Evolutionary conservation across 1,140 invertebrate species (phyloP).

Genomic region (Gonatopus flavifemur): DNA sequence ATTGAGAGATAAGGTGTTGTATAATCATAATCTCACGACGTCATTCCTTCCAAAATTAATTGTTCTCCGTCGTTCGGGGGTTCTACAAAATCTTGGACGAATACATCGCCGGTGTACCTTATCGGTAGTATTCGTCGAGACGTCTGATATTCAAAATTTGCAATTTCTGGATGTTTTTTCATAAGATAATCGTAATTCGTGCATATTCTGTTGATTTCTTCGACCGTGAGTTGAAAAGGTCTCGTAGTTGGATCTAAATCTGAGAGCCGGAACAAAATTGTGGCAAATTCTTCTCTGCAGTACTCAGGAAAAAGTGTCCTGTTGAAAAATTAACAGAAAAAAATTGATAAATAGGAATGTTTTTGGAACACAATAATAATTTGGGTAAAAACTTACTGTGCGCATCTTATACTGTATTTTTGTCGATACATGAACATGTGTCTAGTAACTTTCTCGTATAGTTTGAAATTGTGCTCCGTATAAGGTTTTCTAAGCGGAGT

Average conservation of each 20-base stretch:
- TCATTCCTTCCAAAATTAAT: no score
- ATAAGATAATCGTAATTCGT: conserved; percentile 76
- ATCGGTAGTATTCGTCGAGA: conserved; percentile 50
- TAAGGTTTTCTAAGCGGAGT: conserved; percentile 76
- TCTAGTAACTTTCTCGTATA: conserved; percentile 89
- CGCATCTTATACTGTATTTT: conserved; percentile 75
- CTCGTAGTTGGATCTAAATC: conserved; percentile 71
- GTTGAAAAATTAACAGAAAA: conserved; percentile 23
- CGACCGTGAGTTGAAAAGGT: conserved; percentile 73
- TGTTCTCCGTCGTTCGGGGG: no score
- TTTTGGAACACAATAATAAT: not conserved
- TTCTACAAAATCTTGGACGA: conserved; percentile 11
- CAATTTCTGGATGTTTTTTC: conserved; percentile 69
- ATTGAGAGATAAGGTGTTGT: no score
- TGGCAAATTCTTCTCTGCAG: conserved; percentile 65
- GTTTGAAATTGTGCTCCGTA: conserved; percentile 72
- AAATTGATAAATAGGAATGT: conserved; percentile 1
- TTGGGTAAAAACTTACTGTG: conserved; percentile 53
- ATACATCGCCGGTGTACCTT: conserved; percentile 8
- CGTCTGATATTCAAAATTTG: conserved; percentile 70
- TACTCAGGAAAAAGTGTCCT: conserved; percentile 78
- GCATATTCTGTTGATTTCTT: conserved; percentile 78
- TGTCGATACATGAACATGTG: conserved; percentile 86
- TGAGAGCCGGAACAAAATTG: conserved; percentile 71
- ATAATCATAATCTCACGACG: no score